Evolutionary conservation across 2,888 invertebrate genomes (phyloP).

Genomic region (Hartigia nigra): DNA sequence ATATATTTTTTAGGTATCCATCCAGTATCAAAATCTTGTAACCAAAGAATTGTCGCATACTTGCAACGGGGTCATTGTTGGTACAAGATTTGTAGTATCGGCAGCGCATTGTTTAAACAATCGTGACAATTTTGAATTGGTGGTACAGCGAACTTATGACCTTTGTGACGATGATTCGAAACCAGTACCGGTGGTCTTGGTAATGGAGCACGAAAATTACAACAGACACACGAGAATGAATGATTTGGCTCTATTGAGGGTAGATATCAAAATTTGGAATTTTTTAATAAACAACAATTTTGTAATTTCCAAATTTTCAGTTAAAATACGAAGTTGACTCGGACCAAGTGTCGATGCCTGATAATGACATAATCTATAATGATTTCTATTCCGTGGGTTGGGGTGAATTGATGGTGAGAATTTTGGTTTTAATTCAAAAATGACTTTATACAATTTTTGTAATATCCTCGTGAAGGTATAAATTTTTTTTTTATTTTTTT

Average conservation of each 20-base stretch:
- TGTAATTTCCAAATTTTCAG: not conserved
- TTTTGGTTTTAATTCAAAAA: not conserved
- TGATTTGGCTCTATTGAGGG: conserved; percentile 30
- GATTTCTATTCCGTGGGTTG: conserved; percentile 28
- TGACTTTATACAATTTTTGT: not conserved
- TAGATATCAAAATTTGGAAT: not conserved
- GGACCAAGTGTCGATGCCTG: not conserved
- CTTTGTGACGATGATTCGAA: conserved; percentile 22
- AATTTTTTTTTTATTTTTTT: too few relatives aligned
- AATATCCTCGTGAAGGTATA: too few relatives aligned
- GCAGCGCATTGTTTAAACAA: conserved; percentile 29
- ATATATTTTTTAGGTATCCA: conserved; percentile 22
- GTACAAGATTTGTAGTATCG: conserved; percentile 22
- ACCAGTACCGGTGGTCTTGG: conserved; percentile 17
- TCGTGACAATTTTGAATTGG: conserved; percentile 18
- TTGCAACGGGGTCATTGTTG: conserved; percentile 22
- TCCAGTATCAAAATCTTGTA: conserved; percentile 22
- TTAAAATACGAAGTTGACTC: not conserved
- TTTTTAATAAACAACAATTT: not conserved
- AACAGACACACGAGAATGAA: conserved; percentile 23
- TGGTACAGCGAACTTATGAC: conserved; percentile 26
- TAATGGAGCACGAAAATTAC: conserved; percentile 30
- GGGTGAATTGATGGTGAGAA: conserved; percentile 26
- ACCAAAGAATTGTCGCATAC: conserved; percentile 18
- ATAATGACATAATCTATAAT: not conserved